A percentile compares a stretch with the other conserved stretches of the same genome.
Evolutionary conservation across 2,113 vertebrate species (phyloP).

Genomic region (Clupea harengus): DNA sequence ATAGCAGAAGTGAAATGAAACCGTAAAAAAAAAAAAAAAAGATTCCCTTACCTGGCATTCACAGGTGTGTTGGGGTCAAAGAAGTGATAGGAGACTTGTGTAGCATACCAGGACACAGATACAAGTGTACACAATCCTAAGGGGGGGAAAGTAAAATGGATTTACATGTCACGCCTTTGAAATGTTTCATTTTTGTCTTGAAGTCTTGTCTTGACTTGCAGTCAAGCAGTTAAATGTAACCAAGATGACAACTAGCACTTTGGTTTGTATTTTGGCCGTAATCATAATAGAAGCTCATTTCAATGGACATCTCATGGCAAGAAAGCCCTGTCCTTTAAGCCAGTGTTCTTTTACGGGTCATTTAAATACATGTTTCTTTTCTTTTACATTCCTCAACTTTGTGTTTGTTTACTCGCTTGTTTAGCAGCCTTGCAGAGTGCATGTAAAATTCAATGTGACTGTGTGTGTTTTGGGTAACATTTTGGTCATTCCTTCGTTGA

Average conservation of each 20-base stretch:
- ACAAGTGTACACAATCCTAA: constrained; percentile 87
- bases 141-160: constrained; percentile 12
- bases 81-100: constrained; percentile 90
- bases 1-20: not conserved
- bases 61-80: constrained; percentile 89
- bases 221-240: not conserved
- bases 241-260: not conserved
- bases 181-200: not conserved
- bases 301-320: not conserved
- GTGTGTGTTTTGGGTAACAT: not conserved
- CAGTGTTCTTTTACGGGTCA: not conserved
- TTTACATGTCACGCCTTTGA: not conserved
- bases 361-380: not conserved
- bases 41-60: constrained; percentile 82
- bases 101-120: constrained; percentile 92
- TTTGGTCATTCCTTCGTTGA: not conserved
- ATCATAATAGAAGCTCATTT: not conserved
- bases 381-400: not conserved
- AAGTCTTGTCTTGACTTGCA: not conserved
- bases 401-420: not conserved
- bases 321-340: not conserved
- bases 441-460: not conserved
- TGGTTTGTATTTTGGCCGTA: not conserved
- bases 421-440: not conserved
- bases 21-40: not conserved